These are phyloP conservation scores for Cheilosia pagana DNA, from an alignment of 2,888 invertebrate species.

Conservation along the genomic window DNA sequence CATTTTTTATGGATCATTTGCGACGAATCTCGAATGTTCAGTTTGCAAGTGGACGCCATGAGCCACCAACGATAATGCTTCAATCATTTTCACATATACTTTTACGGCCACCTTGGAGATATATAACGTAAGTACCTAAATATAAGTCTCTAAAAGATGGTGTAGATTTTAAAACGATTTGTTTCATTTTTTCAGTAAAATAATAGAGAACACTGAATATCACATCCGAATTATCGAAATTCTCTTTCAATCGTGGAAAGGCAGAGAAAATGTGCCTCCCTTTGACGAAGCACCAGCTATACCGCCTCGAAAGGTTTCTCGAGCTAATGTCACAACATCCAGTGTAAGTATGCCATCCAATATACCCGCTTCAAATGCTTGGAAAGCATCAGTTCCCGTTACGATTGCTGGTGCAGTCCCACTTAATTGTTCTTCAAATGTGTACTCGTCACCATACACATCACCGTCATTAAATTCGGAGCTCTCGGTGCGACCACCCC, in stretches of 20 bases:
- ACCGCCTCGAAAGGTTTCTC: slow-evolving; percentile 86
- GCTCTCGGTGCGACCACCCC: not conserved
- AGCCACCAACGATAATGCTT: slow-evolving; percentile 87
- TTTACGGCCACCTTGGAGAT: slow-evolving; percentile 90
- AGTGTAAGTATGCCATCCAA: slow-evolving; percentile 1
- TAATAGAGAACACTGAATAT: slow-evolving; percentile 89
- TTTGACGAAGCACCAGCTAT: slow-evolving; percentile 87
- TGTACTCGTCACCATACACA: slow-evolving; percentile 28
- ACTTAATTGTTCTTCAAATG: slow-evolving; percentile 4
- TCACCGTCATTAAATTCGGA: slow-evolving; percentile 42
- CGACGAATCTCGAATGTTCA: slow-evolving; percentile 89
- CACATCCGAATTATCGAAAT: slow-evolving; percentile 90
- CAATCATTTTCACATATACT: slow-evolving; percentile 90
- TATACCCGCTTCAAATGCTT: not conserved
- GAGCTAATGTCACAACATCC: slow-evolving; percentile 55
- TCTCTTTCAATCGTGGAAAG: slow-evolving; percentile 87
- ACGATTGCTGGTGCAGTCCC: slow-evolving; percentile 17
- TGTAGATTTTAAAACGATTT: too few species aligned
- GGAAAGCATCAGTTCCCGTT: slow-evolving; percentile 55
- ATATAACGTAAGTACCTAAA: slow-evolving; percentile 86
- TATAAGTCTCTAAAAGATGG: not conserved
- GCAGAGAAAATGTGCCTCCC: slow-evolving; percentile 87
- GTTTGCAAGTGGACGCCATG: slow-evolving; percentile 86
- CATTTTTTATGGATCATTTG: slow-evolving; percentile 88
- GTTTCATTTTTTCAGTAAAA: slow-evolving; percentile 85